These are phyloP conservation scores for Drosophila infuscata DNA, from an alignment of 2,888 invertebrate species.

Conservation along the genomic window DNA sequence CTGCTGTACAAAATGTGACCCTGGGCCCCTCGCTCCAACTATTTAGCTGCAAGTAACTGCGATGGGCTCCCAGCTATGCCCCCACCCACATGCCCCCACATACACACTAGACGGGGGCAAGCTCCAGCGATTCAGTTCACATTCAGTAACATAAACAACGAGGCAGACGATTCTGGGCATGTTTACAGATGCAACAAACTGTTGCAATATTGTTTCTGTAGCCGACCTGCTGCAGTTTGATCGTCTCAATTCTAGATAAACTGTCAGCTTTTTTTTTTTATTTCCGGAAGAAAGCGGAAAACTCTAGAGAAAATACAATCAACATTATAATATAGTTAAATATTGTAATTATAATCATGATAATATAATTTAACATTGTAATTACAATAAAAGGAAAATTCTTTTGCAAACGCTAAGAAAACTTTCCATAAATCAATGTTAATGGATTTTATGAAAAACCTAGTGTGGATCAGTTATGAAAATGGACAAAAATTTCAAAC, in stretches of 20 bases:
- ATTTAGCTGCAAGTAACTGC: slow-evolving; percentile 9
- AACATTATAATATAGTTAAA: not conserved
- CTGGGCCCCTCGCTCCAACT: slow-evolving; percentile 5
- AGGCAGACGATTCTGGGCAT: slow-evolving; percentile 11
- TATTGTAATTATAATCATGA: not conserved
- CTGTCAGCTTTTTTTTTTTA: not conserved
- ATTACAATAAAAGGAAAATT: not conserved
- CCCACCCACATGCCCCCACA: not conserved
- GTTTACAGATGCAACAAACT: slow-evolving; percentile 4
- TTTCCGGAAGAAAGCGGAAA: not conserved
- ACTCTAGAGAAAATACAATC: not conserved
- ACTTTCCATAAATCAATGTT: not conserved
- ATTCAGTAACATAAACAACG: slow-evolving; percentile 24
- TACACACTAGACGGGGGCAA: not conserved
- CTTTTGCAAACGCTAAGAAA: not conserved
- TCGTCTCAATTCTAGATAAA: not conserved
- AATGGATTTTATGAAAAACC: not conserved
- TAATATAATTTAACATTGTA: not conserved
- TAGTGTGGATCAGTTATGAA: not conserved
- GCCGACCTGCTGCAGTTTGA: not conserved
- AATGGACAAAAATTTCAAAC: not conserved
- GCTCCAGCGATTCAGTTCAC: not conserved
- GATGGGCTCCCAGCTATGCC: slow-evolving; percentile 2
- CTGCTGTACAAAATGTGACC: slow-evolving; percentile 21
- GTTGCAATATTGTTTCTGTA: not conserved